Conservation (phyloP, 2,113 vertebrate genomes). For the Xiphophorus maculatus region DNA sequence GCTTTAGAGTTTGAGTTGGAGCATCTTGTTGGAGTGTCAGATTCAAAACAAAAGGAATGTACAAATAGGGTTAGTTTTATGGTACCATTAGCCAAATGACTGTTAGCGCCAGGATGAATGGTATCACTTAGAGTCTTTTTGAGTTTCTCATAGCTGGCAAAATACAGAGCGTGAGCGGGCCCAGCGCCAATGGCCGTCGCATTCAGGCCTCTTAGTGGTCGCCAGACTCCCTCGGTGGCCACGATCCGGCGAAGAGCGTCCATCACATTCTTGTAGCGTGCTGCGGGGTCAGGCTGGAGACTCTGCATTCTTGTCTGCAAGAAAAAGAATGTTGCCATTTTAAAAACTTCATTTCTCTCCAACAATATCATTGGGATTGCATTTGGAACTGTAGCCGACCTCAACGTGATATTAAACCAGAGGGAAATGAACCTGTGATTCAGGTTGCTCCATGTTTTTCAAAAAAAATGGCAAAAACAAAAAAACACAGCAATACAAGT, state of each 20-base stretch:
- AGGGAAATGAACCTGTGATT: background rate
- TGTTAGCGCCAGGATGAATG: conserved; percentile 98
- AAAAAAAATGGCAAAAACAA: background rate
- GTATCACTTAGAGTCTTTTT: conserved; percentile 96
- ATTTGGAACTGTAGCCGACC: background rate
- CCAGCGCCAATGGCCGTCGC: conserved; percentile 93
- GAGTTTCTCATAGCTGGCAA: conserved; percentile 99
- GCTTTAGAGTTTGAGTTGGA: background rate
- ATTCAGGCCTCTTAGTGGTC: conserved; percentile 94
- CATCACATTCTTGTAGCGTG: conserved; percentile 94
- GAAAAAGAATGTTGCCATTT: conserved; percentile 2
- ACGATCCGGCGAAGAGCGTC: conserved; percentile 91
- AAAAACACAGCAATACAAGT: conserved; percentile 2
- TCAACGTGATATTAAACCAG: conserved; percentile 7
- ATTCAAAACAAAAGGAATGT: conserved; percentile 8
- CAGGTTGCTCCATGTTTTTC: background rate
- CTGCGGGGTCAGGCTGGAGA: conserved; percentile 93
- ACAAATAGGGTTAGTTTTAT: conserved; percentile 48
- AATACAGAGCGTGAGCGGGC: conserved; percentile 95
- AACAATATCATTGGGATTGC: background rate
- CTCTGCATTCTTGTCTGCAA: conserved; percentile 97
- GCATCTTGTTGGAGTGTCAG: background rate
- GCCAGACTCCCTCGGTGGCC: conserved; percentile 92
- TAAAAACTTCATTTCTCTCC: background rate
- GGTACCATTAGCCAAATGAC: conserved; percentile 99